These are phyloP conservation scores for Kryptopterus vitreolus DNA, from an alignment of 2,797 vertebrate genomes.

Conservation along the genomic window DNA sequence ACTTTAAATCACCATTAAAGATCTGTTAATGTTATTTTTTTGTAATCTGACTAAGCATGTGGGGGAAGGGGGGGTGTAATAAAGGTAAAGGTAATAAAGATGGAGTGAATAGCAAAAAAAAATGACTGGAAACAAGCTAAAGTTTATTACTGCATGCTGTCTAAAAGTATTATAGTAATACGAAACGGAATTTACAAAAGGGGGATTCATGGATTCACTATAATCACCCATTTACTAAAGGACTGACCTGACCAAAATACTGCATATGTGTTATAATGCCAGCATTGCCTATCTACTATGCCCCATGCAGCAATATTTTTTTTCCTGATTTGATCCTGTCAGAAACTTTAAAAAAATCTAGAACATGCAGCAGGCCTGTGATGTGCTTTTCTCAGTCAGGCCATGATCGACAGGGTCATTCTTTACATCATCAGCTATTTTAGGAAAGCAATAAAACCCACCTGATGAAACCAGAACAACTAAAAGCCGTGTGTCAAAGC, in stretches of 20 bases:
- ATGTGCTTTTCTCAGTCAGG: neutral
- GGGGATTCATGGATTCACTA: slow-evolving; percentile 17
- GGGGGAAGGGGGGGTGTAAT: neutral
- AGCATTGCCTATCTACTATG: neutral
- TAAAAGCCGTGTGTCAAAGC: slow-evolving; percentile 31
- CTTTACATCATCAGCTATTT: slow-evolving; percentile 2
- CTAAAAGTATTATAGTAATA: slow-evolving; percentile 44
- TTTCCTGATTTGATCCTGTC: neutral
- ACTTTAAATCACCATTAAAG: slow-evolving; percentile 50
- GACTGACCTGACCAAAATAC: too few species aligned
- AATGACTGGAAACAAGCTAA: slow-evolving; percentile 51
- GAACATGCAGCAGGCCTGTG: neutral
- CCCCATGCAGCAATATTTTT: neutral
- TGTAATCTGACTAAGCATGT: neutral
- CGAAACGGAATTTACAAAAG: slow-evolving; percentile 45
- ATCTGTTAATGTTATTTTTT: slow-evolving; percentile 40
- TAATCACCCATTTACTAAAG: neutral
- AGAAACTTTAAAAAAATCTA: neutral
- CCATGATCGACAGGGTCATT: neutral
- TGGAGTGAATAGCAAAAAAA: neutral
- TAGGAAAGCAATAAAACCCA: neutral
- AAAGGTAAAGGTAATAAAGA: neutral
- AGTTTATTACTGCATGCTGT: slow-evolving; percentile 44
- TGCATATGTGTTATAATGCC: too few species aligned
- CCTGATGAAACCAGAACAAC: neutral